Conservation (phyloP, 2,888 invertebrate species). For the Apodemia zela region DNA sequence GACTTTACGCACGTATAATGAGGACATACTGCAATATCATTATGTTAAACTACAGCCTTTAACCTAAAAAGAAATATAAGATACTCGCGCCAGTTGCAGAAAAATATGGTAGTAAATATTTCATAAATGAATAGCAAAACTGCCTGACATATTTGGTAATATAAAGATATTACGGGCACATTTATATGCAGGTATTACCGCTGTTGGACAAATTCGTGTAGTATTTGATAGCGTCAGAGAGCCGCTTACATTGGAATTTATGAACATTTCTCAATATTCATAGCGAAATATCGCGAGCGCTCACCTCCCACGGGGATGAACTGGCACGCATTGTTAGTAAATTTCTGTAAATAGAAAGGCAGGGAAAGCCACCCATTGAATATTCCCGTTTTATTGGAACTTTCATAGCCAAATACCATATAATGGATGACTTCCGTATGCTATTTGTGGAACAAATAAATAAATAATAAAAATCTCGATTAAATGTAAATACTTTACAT, state of each 20-base stretch:
- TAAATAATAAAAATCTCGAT: too few species aligned
- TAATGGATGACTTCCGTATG: neutral
- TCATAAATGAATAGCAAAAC: neutral
- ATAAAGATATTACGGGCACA: constrained; percentile 15
- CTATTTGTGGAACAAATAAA: neutral
- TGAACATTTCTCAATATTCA: constrained; percentile 71
- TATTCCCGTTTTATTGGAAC: constrained; percentile 12
- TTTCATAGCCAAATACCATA: constrained; percentile 9
- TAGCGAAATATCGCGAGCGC: constrained; percentile 51
- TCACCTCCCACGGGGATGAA: constrained; percentile 35
- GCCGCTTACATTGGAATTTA: constrained; percentile 54
- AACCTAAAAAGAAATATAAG: too few species aligned
- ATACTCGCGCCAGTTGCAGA: too few species aligned
- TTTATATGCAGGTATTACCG: constrained; percentile 25
- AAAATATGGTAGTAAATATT: neutral
- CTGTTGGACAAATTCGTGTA: constrained; percentile 40
- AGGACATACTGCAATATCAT: too few species aligned
- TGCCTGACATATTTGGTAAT: constrained; percentile 7
- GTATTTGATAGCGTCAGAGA: constrained; percentile 45
- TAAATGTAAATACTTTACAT: too few species aligned
- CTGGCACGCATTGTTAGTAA: constrained; percentile 56
- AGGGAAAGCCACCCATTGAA: constrained; percentile 8
- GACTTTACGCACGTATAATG: too few species aligned
- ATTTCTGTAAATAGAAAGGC: constrained; percentile 50
- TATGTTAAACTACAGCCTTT: too few species aligned